Evolutionary conservation across 1,140 invertebrate species (phyloP).

Genomic region (Pachyrhynchus sulphureomaculatus): DNA sequence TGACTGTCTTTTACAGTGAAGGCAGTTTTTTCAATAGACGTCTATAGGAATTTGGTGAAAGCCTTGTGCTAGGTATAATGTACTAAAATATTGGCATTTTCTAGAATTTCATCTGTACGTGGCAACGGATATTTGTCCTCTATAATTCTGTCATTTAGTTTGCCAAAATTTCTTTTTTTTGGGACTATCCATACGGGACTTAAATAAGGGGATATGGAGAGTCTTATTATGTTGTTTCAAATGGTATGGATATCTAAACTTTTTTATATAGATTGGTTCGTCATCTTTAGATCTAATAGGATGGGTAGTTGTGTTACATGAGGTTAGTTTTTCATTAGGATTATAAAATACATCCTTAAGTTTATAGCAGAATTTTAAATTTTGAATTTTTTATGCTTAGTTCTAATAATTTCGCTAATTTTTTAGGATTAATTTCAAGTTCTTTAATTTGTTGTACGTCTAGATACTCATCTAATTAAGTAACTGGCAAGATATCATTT

Average conservation of each 20-base stretch:
- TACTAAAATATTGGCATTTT: slow-evolving; percentile 49
- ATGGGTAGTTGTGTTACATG: too few relatives aligned
- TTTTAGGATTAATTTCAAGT: too few relatives aligned
- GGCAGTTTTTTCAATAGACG: slow-evolving; percentile 43
- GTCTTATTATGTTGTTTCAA: slow-evolving; percentile 20
- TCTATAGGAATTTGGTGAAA: slow-evolving; percentile 57
- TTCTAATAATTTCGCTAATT: background rate
- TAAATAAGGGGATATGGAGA: slow-evolving; percentile 23
- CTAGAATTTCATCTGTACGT: background rate
- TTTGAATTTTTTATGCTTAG: background rate
- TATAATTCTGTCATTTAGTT: slow-evolving; percentile 46
- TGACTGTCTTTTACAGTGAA: slow-evolving; percentile 24
- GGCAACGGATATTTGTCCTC: slow-evolving; percentile 55
- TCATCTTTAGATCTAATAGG: slow-evolving; percentile 10
- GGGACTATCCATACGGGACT: slow-evolving; percentile 27
- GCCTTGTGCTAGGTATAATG: slow-evolving; percentile 55
- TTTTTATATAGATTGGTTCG: slow-evolving; percentile 9
- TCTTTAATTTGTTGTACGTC: too few relatives aligned
- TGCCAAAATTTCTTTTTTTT: slow-evolving; percentile 41
- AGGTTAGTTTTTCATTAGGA: background rate
- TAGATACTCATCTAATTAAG: too few relatives aligned
- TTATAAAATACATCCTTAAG: background rate
- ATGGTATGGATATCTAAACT: slow-evolving; percentile 12
- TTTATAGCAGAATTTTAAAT: background rate
- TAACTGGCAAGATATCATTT: too few relatives aligned